Evolutionary conservation across 2,888 invertebrate genomes (phyloP), one percentile per base, ranked within the genome.

Genomic region (Notodonta ziczac): DNA sequence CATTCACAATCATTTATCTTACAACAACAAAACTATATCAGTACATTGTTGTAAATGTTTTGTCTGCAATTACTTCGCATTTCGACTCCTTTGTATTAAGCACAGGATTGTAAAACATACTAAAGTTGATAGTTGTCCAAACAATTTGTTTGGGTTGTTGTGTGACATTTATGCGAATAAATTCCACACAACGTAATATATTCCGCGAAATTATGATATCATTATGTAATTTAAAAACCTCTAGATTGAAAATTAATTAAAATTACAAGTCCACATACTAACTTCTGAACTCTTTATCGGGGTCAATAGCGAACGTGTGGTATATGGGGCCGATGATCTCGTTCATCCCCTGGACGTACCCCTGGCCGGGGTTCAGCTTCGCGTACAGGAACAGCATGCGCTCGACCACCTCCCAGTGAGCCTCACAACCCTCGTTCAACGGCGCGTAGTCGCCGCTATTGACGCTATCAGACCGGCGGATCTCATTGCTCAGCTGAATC

Each of bases 241-340:
- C 24, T 24, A 24, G 24, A 2, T 24, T 24, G 24, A 24, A 24
- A 24, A 24, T 2, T 24, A 2, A 24, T 24, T 24, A 24, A 24
- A 24, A 24, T 24, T 24, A 6, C 3, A 24, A 51, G 10, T 51
- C 24, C 13, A 12, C 7, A 51, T 51, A 82, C 87, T 83, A 85
- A 98, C 98, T 96, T 94, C 97, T 95, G 94, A 96, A 97, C 58
- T 96, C 95, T 40, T 94, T 86, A 85, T 98, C 96, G 0, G 97
- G 95, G 91, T 99, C 98, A 32, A 96, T 97, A 8, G 99, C 99
- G 89, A 99, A 98, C 0, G 98, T 97, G 89, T 99, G 98, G 91
- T 99, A 99, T 80, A 99, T 98, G 8, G 99, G 99, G 0, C 99
- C 99, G 54, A 99, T 96, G 77, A 99, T 98, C 91, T 99, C 99